phyloP scores from a whole-genome alignment of 2,797 vertebrate species.

The Anguilla marmorata region DNA sequence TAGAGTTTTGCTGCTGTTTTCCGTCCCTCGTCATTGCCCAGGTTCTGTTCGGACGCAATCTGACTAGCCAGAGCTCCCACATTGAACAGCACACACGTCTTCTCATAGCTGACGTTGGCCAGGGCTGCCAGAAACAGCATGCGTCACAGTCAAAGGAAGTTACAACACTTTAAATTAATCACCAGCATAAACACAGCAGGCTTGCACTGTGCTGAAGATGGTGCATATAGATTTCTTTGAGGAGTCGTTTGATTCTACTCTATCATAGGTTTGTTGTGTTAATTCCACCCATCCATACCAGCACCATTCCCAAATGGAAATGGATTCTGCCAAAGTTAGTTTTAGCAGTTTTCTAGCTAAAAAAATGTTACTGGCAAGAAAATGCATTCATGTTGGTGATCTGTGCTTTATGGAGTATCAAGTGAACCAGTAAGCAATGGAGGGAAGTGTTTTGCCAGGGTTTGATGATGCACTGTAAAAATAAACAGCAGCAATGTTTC shows the following conservation, averaged over 20 bases:
- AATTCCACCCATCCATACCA: not conserved
- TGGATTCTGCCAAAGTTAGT: not conserved
- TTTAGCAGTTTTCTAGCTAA: not conserved
- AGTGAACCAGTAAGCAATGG: too few relatives aligned
- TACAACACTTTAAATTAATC: not conserved
- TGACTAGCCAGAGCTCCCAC: constrained; percentile 93
- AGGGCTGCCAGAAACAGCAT: constrained; percentile 71
- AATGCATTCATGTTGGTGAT: too few relatives aligned
- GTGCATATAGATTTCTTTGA: not conserved
- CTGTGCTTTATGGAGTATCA: too few relatives aligned
- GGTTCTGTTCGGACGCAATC: constrained; percentile 95
- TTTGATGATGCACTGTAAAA: too few relatives aligned
- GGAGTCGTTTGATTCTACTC: not conserved
- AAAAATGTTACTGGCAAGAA: not conserved
- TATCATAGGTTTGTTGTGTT: not conserved
- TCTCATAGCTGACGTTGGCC: constrained; percentile 95
- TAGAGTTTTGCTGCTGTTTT: constrained; percentile 93
- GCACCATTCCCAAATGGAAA: not conserved
- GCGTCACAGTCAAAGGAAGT: not conserved
- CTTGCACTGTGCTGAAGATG: not conserved
- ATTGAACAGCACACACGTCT: constrained; percentile 97
- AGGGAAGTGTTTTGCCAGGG: too few relatives aligned
- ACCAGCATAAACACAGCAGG: not conserved
- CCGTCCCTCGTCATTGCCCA: constrained; percentile 93
- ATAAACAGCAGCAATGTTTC: too few relatives aligned